Evolutionary conservation across 2,113 vertebrate genomes (phyloP).

Genomic region (Tachysurus fulvidraco): DNA sequence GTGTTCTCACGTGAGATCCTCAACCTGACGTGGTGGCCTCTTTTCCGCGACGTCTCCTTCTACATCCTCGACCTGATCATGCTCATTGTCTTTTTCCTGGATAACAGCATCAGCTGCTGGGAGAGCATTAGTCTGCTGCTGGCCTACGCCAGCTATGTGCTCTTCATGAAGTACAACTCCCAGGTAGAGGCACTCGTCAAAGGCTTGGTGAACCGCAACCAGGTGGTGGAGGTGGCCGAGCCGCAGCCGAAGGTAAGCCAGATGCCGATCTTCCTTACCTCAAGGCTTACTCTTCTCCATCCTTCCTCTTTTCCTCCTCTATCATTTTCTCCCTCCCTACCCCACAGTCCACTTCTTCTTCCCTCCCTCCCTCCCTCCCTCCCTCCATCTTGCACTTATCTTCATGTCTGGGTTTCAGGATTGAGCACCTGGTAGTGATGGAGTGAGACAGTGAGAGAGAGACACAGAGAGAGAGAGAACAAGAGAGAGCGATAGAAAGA

Average conservation of each 20-base stretch:
- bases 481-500: not conserved
- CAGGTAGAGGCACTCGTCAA: conserved; percentile 87
- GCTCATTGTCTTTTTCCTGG: conserved; percentile 97
- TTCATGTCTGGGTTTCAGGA: not conserved
- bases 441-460: not conserved
- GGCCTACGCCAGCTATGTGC: conserved; percentile 85
- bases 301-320: not conserved
- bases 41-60: conserved; percentile 95
- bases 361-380: conserved; percentile 10
- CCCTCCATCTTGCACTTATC: not conserved
- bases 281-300: not conserved
- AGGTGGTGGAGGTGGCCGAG: conserved; percentile 93
- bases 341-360: not conserved
- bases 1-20: conserved; percentile 96
- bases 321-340: not conserved
- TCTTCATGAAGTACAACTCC: conserved; percentile 98
- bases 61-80: conserved; percentile 95
- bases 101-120: conserved; percentile 92
- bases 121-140: conserved; percentile 86
- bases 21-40: conserved; percentile 97
- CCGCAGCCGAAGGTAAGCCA: conserved; percentile 88
- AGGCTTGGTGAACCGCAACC: conserved; percentile 84
- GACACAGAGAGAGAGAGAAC: not conserved
- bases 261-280: conserved; percentile 51
- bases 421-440: conserved; percentile 6